Evolutionary conservation across 2,888 invertebrate species (phyloP).

Genomic region (Himalopsyche kuldschensis): DNA sequence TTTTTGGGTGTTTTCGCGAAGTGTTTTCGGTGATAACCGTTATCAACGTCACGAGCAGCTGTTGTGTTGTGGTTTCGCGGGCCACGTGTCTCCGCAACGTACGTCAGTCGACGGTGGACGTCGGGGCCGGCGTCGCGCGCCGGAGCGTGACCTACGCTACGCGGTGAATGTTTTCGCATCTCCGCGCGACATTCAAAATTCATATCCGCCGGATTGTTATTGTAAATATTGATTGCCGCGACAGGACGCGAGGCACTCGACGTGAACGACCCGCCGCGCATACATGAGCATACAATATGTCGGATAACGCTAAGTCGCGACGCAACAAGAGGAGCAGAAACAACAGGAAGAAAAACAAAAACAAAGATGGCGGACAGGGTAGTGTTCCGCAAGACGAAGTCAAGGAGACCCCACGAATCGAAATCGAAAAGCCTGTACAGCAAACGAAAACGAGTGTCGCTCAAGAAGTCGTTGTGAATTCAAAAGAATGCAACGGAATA

Average conservation of each 20-base stretch:
- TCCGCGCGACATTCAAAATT: background rate
- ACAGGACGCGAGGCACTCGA: background rate
- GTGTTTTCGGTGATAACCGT: background rate
- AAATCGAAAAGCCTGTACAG: background rate
- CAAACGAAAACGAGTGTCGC: background rate
- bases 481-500: background rate
- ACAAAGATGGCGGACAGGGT: conserved; percentile 11
- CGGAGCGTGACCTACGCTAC: background rate
- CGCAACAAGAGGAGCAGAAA: conserved; percentile 25
- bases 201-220: background rate
- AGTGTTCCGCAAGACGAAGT: background rate
- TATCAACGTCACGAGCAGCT: background rate
- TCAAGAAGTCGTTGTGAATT: background rate
- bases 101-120: background rate
- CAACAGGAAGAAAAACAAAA: conserved; percentile 29
- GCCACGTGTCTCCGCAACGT: background rate
- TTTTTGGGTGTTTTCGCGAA: background rate
- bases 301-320: conserved; percentile 23
- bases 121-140: background rate
- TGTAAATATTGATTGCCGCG: background rate
- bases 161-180: background rate
- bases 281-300: conserved; percentile 16
- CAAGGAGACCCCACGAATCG: background rate
- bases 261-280: background rate
- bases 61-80: background rate